Evolutionary conservation across 2,797 vertebrate genomes (phyloP), one percentile per base, ranked within the genome.

Genomic region (Gallinago solitaria): DNA sequence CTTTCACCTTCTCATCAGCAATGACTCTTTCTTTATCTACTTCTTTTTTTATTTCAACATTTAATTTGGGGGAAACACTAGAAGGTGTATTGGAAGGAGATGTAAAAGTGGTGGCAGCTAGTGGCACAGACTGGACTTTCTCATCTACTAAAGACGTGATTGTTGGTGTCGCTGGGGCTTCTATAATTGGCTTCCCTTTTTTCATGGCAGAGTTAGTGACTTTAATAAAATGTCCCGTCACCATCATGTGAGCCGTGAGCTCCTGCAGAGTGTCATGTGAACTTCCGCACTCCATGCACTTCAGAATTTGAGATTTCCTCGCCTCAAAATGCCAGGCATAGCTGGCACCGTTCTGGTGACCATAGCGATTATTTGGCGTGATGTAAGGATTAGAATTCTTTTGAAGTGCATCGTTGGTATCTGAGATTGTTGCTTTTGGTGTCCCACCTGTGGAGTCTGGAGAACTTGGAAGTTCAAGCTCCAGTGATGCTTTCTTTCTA

Each of bases 271-370:
- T 99, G 86, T 99, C 99, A 23, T 99, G 99, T 0, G 99, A 99
- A 96, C 99, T 99, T 91, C 99, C 99, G 8, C 99, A 99, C 96
- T 99, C 99, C 99, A 99, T 99, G 97, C 99, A 99, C 97, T 99
- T 99, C 73, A 99, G 98, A 86, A 99, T 99, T 96, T 99, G 99
- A 16, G 99, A 99, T 97, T 99, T 99, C 60, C 99, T 98, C 1
- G 99, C 99, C 97, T 99, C 99, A 69, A 99, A 99, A 98, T 99
- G 99, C 99, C 99, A 99, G 67, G 99, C 99, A 2, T 99, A 99
- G 97, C 99, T 99, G 95, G 99, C 99, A 74, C 99, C 99, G 0
- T 99, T 99, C 98, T 99, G 99, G 98, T 99, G 99, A 83, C 99
- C 99, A 0, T 99, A 99, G 37, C 99, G 99, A 96, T 99, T 99